Conservation (phyloP, 2,888 invertebrate genomes). For the Cenopis cana region DNA sequence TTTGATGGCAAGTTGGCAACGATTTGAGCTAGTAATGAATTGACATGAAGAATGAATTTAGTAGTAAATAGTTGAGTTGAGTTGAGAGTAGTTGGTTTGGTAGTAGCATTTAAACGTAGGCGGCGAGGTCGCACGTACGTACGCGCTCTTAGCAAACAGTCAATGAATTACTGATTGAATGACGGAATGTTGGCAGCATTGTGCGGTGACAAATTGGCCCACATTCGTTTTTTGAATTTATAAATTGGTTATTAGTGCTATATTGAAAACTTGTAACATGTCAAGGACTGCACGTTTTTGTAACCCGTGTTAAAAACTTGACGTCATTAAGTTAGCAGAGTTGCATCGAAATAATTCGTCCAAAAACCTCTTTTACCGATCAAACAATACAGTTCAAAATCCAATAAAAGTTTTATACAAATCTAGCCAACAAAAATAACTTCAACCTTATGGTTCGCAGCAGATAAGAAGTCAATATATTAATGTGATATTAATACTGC, state of each 20-base stretch:
- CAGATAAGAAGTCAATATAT: background rate
- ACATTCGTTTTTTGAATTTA: conserved; percentile 42
- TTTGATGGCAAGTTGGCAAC: no score
- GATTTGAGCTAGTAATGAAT: background rate
- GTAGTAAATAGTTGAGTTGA: background rate
- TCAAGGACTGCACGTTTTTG: conserved; percentile 31
- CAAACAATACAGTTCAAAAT: no score
- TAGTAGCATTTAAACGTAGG: conserved; percentile 65
- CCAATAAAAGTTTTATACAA: no score
- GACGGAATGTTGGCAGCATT: conserved; percentile 50
- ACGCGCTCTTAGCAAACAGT: conserved; percentile 67
- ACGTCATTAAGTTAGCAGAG: no score
- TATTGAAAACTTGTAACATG: conserved; percentile 36
- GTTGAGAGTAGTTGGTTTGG: no score
- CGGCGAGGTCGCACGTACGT: conserved; percentile 64
- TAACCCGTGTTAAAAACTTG: no score
- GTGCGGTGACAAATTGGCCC: conserved; percentile 40
- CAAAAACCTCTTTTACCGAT: no score
- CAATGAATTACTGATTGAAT: conserved; percentile 73
- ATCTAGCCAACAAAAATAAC: no score
- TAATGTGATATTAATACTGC: no score
- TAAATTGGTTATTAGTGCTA: conserved; percentile 36
- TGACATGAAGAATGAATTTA: background rate
- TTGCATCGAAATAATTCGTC: no score
- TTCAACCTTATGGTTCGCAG: background rate